Evolutionary conservation across 2,113 vertebrate genomes (phyloP), one percentile per base, ranked within the genome.

Genomic region (Epinephelus lanceolatus): DNA sequence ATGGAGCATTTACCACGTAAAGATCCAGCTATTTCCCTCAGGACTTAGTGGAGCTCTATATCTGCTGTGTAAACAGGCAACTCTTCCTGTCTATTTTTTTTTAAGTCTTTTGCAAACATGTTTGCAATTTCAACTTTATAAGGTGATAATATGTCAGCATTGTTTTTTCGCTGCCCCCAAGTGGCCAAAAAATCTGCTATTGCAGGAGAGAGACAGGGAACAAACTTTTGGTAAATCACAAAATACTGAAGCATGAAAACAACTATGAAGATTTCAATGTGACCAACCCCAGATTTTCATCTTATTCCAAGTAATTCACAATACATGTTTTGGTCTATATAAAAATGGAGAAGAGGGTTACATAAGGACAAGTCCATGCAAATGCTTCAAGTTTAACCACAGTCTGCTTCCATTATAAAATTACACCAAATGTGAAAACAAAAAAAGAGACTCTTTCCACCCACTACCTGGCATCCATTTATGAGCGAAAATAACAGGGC

Each of bases 401-500:
- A 93, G 86, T 91, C 82, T 70, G 68, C 60, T 59, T 65, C 57
- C 40, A 89, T 93, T 88, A 88, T 86, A 88, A 92, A 89, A 92
- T 93, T 90, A 90, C 71, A 88, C 76, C 72, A 85, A 92, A 94
- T 81, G 74, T 85, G 61, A 88, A 92, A 86, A 91, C 57, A 90
- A 86, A 89, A 90, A 80, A 86, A 84, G 42, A 83, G 21, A 76
- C 57, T 65, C 68, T 84, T 93, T 93, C 92, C 90, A 92, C 90
- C 91, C 89, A 92, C 90, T 94, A 94, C 92, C 92, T 94, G 92
- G 92, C 92, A 94, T 88, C 85, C 79, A 92, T 92, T 90, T 92
- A 93, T 66, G 86, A 90, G 88, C 15, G 90, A 93, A 94, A 94
- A 93, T 93, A 94, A 94, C 91, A 90, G 89, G 88, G 76, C 84